Evolutionary conservation across 2,113 vertebrate species (phyloP).

Genomic region (Tragulus kanchil): DNA sequence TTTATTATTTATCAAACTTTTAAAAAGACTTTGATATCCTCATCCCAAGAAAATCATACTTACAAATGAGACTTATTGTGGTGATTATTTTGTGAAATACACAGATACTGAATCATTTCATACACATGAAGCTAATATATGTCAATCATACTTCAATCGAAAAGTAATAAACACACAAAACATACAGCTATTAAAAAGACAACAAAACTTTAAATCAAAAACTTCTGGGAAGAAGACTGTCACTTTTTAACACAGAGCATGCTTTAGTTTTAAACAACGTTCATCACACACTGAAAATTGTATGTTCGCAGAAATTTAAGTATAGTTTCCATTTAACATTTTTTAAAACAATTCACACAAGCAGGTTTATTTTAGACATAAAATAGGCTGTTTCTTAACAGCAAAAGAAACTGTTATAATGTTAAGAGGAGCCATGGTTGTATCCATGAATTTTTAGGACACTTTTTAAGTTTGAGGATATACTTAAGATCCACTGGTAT

Average conservation of each 20-base stretch:
- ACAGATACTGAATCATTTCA: background rate
- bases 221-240: constrained; percentile 6
- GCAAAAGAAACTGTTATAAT: background rate
- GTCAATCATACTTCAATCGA: background rate
- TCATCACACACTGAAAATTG: background rate
- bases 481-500: background rate
- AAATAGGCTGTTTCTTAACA: background rate
- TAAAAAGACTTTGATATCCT: background rate
- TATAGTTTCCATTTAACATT: background rate
- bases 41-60: background rate
- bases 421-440: background rate
- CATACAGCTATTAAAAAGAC: background rate
- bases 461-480: background rate
- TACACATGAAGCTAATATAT: background rate
- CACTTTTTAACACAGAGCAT: background rate
- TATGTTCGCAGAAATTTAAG: constrained; percentile 32
- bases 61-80: background rate
- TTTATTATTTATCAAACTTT: constrained; percentile 6
- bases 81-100: background rate
- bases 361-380: background rate
- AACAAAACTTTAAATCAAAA: constrained; percentile 21
- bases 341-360: constrained; percentile 1
- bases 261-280: constrained; percentile 41
- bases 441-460: background rate
- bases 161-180: background rate